Evolutionary conservation across 2,113 vertebrate species (phyloP).

Genomic region (Tychaedon coryphoeus): DNA sequence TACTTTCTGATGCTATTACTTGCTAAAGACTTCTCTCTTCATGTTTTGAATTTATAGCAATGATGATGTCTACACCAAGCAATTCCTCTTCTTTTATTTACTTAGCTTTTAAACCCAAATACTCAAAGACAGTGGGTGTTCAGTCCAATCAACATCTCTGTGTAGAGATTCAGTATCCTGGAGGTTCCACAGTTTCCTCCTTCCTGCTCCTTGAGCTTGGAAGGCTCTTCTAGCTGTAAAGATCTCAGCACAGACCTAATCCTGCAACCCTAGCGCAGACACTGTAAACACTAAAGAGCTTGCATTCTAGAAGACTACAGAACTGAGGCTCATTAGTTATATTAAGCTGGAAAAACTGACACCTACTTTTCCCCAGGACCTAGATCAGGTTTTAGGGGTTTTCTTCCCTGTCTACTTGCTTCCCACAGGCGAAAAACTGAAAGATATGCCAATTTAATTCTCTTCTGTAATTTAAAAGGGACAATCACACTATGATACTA

Average conservation of each 20-base stretch:
- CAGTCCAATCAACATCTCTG: not conserved
- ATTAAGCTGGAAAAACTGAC: not conserved
- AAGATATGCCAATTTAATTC: not conserved
- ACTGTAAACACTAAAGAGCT: not conserved
- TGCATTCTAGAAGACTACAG: not conserved
- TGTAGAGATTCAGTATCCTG: not conserved
- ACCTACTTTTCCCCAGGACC: not conserved
- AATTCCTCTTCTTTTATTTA: not conserved
- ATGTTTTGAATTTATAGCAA: not conserved
- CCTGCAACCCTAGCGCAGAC: not conserved
- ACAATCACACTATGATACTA: not conserved
- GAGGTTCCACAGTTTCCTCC: not conserved
- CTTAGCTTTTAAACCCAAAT: not conserved
- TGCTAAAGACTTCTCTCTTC: not conserved
- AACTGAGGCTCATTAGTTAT: not conserved
- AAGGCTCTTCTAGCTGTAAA: not conserved
- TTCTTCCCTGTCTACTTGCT: not conserved
- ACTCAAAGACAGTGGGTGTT: not conserved
- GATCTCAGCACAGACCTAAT: not conserved
- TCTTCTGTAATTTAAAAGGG: not conserved
- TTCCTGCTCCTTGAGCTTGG: rapidly evolving
- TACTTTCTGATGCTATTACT: not conserved
- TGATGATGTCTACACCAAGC: not conserved
- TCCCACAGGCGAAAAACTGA: not conserved
- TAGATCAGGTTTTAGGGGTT: not conserved